phyloP scores from a whole-genome alignment of 2,113 vertebrate genomes.

The Salminus brasiliensis region DNA sequence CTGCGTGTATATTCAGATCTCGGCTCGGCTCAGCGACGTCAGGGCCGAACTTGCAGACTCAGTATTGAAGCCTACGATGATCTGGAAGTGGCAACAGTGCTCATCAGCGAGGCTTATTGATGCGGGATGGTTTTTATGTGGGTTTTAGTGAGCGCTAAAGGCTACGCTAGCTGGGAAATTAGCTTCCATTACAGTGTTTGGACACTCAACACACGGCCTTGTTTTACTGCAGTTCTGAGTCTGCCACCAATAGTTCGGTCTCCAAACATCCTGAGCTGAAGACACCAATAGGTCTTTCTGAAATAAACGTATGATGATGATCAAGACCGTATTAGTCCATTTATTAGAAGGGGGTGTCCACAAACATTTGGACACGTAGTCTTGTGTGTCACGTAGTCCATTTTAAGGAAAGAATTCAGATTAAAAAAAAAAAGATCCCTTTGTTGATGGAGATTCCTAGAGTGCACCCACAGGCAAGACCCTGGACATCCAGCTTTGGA shows the following conservation, averaged over 20 bases:
- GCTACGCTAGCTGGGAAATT: constrained; percentile 6
- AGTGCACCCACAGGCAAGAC: no score
- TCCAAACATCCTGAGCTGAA: constrained; percentile 7
- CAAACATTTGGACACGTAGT: no score
- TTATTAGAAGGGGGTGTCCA: no score
- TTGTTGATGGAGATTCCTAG: no score
- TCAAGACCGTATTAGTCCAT: no score
- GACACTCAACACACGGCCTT: constrained; percentile 2
- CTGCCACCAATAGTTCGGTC: constrained; percentile 23
- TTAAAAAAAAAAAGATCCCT: no score
- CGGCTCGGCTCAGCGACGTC: not conserved
- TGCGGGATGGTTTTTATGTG: not conserved
- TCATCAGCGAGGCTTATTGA: constrained; percentile 7
- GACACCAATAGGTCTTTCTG: not conserved
- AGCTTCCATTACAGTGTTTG: not conserved
- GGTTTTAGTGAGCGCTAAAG: not conserved
- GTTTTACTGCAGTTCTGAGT: constrained; percentile 19
- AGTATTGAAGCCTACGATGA: not conserved
- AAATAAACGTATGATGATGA: not conserved
- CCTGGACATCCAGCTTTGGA: no score
- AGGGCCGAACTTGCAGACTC: not conserved
- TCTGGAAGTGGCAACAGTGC: not conserved
- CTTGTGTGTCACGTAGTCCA: no score
- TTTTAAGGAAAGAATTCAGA: no score
- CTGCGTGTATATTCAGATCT: not conserved